Base-by-base conservation (phyloP, 2,113 vertebrate species). In the Coracopsis vasa region DNA sequence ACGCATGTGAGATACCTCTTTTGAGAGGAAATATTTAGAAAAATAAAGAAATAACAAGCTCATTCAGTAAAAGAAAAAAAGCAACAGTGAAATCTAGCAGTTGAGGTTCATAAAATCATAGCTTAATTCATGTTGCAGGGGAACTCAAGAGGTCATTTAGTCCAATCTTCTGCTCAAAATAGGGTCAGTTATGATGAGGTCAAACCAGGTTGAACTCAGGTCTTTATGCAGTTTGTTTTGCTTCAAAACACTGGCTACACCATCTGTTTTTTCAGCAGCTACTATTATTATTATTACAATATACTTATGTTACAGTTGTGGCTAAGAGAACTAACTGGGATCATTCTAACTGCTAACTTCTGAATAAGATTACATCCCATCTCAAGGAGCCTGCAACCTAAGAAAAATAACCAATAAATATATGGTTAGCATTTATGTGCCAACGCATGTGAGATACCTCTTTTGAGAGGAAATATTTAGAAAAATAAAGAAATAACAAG, bases 401-500 rank as follows among this genome's bases (percentile, higher is more conserved):
- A 65, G n/a, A 79, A 89, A 51, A 85, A 48, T 5, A 45, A 28
- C 11, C 28, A 89, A 61, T 67, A 71, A 79, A 41, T 80, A 85
- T 23, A 61, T 51, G 15, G 31, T 65, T 89, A 74, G 1, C 54
- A 71, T 70, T 70, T 73, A 45, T 35, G 9, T 81, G 18, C 17
- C 15, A 81, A 82, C 11, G 3, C 19, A 41, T 41, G 25, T 19
- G 23, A 80, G 16, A 66, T 80, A 29, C 7, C 24, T 73, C 62
- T 85, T 88, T 53, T 27, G 44, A 88, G 45, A 77, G 28, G 41
- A 93, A 93, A 86, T 80, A 80, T 78, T 83, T 64, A 83, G 82
- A 93, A 73, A 94, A 96, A 83, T 58, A 92, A 73, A 83, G 10
- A 67, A 90, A 83, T 90, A 33, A 41, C n/a, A 69, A 16, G 77